These are phyloP conservation scores for Tiliacea aurago DNA, from an alignment of 2,888 invertebrate genomes.

Conservation along the genomic window DNA sequence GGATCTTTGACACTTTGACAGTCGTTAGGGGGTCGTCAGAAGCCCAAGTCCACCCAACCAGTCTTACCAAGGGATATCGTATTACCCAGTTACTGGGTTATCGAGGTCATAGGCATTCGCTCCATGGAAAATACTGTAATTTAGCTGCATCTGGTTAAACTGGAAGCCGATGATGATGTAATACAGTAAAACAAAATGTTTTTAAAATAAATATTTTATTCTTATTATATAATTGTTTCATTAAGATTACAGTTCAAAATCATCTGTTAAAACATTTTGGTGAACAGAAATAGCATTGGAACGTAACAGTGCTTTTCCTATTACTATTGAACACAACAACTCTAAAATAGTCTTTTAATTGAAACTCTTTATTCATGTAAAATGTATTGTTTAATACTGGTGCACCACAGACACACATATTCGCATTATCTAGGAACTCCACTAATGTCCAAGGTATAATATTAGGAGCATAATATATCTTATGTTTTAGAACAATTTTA, in stretches of 20 bases:
- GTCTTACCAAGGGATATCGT: too few relatives aligned
- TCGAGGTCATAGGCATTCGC: too few relatives aligned
- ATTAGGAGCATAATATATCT: constrained; percentile 89
- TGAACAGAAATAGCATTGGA: constrained; percentile 92
- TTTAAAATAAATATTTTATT: constrained; percentile 52
- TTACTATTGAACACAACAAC: constrained; percentile 81
- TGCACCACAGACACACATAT: constrained; percentile 91
- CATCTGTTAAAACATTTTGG: constrained; percentile 82
- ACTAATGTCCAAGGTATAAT: constrained; percentile 91
- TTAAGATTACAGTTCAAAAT: constrained; percentile 34
- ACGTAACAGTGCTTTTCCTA: constrained; percentile 81
- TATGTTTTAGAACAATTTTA: constrained; percentile 87
- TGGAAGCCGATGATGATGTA: too few relatives aligned
- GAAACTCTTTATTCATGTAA: constrained; percentile 78
- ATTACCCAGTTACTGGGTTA: too few relatives aligned
- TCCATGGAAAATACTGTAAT: too few relatives aligned
- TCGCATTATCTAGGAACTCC: constrained; percentile 90
- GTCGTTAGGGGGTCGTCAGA: too few relatives aligned
- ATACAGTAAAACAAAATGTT: constrained; percentile 18
- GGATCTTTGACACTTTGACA: too few relatives aligned
- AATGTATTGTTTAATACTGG: constrained; percentile 81
- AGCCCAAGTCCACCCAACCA: too few relatives aligned
- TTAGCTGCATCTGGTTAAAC: too few relatives aligned
- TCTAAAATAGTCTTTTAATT: constrained; percentile 82
- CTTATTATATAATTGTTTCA: constrained; percentile 46